Conservation (phyloP, 1,140 invertebrate species). For the Tenebrio molitor region DNA sequence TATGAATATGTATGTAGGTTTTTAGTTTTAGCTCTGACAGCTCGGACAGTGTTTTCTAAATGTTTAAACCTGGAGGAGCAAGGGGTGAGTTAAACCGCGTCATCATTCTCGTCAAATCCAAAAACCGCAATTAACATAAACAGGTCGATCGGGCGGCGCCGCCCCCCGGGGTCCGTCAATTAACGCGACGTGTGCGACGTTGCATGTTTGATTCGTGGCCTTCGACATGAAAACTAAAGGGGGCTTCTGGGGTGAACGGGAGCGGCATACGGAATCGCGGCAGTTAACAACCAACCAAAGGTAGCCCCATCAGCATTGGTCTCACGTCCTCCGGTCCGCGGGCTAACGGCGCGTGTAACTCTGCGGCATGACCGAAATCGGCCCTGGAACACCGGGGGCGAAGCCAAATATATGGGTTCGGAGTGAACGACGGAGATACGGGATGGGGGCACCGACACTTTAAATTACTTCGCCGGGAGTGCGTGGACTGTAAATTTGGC, state of each 20-base stretch:
- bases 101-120: slow-evolving; percentile 15
- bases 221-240: slow-evolving; percentile 25
- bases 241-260: slow-evolving; percentile 39
- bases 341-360: slow-evolving; percentile 56
- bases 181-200: slow-evolving; percentile 18
- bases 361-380: slow-evolving; percentile 45
- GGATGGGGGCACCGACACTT: slow-evolving; percentile 4
- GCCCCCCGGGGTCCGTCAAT: slow-evolving; percentile 19
- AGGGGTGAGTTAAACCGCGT: too few species aligned
- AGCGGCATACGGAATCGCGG: slow-evolving; percentile 57
- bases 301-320: slow-evolving; percentile 50
- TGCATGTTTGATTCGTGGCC: slow-evolving; percentile 20
- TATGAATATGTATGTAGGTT: too few species aligned
- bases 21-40: too few species aligned
- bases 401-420: slow-evolving; percentile 49
- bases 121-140: slow-evolving; percentile 45
- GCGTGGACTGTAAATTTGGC: background rate
- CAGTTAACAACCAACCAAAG: slow-evolving; percentile 53
- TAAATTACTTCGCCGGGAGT: slow-evolving; percentile 20
- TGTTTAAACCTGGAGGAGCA: too few species aligned
- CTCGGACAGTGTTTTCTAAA: too few species aligned
- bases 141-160: slow-evolving; percentile 14
- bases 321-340: slow-evolving; percentile 56
- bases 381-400: slow-evolving; percentile 27
- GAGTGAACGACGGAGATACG: slow-evolving; percentile 37